phyloP scores from a whole-genome alignment of 2,797 vertebrate genomes.

The Spinus pinus region DNA sequence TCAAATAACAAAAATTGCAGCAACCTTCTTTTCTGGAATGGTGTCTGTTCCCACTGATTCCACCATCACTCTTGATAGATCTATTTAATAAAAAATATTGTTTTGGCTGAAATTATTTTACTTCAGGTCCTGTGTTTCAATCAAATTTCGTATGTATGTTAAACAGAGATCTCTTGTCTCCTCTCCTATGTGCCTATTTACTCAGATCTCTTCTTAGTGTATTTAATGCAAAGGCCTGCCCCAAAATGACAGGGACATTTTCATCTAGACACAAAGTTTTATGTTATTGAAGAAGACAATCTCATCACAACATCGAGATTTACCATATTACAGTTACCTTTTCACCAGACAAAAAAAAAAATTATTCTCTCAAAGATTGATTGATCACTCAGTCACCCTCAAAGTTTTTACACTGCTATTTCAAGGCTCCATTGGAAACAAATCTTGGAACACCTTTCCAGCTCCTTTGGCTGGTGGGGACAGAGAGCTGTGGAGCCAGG shows the following conservation, averaged over 20 bases:
- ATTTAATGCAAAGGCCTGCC: not conserved
- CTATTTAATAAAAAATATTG: not conserved
- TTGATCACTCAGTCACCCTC: not conserved
- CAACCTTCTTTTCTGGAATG: not conserved
- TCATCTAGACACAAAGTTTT: not conserved
- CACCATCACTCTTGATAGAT: not conserved
- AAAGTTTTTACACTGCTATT: not conserved
- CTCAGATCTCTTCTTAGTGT: not conserved
- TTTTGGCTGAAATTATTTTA: not conserved
- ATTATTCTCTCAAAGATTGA: not conserved
- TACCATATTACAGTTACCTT: not conserved
- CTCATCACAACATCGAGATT: not conserved
- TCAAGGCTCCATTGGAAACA: not conserved
- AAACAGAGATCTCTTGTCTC: not conserved
- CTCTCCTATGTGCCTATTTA: not conserved
- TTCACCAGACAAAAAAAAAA: not conserved
- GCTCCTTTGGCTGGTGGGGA: not conserved
- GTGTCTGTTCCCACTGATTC: not conserved
- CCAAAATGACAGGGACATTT: not conserved
- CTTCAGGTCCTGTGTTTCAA: not conserved
- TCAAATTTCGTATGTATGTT: not conserved
- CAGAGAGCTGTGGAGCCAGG: fast-evolving
- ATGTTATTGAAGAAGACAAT: not conserved
- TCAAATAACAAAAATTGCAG: not conserved
- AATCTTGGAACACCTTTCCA: not conserved